Conservation (phyloP, 2,797 vertebrate species). For the Vireo griseus region DNA sequence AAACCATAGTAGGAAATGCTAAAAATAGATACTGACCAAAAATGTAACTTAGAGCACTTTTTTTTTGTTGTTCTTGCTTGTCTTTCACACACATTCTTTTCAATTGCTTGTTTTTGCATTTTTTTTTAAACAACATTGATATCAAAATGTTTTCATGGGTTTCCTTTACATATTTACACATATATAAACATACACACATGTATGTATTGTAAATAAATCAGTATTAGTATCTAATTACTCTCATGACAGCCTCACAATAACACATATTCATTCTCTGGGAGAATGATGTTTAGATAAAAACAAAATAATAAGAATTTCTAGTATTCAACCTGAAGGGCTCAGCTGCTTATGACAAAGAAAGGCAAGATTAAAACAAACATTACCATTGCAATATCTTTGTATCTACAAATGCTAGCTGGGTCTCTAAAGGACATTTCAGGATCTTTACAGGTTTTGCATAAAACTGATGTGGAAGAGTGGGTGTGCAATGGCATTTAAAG, state of each 20-base stretch:
- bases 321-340: background rate
- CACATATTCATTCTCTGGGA: background rate
- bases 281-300: background rate
- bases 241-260: background rate
- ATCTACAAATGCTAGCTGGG: background rate
- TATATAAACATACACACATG: background rate
- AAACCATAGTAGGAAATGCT: background rate
- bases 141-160: background rate
- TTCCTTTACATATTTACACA: background rate
- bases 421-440: background rate
- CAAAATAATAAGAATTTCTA: background rate
- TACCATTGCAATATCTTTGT: background rate
- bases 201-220: background rate
- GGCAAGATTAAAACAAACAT: background rate
- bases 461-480: background rate
- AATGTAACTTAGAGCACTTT: background rate
- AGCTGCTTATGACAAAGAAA: background rate
- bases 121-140: background rate
- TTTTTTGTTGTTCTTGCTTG: background rate
- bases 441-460: background rate
- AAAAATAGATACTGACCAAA: background rate
- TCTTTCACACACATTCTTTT: background rate
- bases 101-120: background rate
- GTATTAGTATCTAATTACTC: background rate
- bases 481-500: conserved; percentile 21